phyloP scores from a whole-genome alignment of 2,888 invertebrate species.

The Andrena flavipes region DNA sequence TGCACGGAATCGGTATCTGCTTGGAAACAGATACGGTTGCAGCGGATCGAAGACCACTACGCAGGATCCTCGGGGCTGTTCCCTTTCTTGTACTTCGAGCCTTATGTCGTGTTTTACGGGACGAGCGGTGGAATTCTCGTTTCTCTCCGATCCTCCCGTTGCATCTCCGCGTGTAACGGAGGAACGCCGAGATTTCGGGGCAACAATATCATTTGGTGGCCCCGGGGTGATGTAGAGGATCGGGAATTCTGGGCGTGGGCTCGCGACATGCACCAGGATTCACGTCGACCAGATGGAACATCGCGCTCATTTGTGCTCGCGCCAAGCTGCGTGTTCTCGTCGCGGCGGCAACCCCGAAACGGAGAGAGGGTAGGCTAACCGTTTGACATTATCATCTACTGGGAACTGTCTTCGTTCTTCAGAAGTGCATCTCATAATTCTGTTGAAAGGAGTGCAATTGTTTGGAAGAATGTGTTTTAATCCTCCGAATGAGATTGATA shows the following conservation, averaged over 20 bases:
- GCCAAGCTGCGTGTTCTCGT: conserved; percentile 61
- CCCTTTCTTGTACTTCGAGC: conserved; percentile 52
- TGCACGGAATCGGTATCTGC: not conserved
- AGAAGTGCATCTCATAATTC: conserved; percentile 1
- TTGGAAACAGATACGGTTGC: conserved; percentile 32
- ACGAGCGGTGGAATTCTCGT: conserved; percentile 52
- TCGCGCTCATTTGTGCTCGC: conserved; percentile 77
- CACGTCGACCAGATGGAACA: conserved; percentile 74
- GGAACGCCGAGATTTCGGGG: conserved; percentile 68
- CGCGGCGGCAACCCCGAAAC: conserved; percentile 55
- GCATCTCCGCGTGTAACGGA: conserved; percentile 41
- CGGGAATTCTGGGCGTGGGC: conserved; percentile 80
- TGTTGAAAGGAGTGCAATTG: not conserved
- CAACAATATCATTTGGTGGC: conserved; percentile 76
- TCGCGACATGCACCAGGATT: conserved; percentile 77
- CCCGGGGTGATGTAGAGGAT: conserved; percentile 78
- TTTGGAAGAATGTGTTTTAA: not conserved
- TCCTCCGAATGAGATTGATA: too few relatives aligned
- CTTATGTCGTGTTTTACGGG: conserved; percentile 61
- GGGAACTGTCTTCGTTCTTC: conserved; percentile 5
- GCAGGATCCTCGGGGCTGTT: conserved; percentile 44
- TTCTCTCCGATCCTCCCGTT: conserved; percentile 41
- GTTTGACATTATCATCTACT: conserved; percentile 62
- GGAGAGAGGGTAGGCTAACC: conserved; percentile 43
- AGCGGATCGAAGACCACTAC: conserved; percentile 18